Conservation (phyloP, 2,797 vertebrate species). For the Chrosomus eos region DNA sequence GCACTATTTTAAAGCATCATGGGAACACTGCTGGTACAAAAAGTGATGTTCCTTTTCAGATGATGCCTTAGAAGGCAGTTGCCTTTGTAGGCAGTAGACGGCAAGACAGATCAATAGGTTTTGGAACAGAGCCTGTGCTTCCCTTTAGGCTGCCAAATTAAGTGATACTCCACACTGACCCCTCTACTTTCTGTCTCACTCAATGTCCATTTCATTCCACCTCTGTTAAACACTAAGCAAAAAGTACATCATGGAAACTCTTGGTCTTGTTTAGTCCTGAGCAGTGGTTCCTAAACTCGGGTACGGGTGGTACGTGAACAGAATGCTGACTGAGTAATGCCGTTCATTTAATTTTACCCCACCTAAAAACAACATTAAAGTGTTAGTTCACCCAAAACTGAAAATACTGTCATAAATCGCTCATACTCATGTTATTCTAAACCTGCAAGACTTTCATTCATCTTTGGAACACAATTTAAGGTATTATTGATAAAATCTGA, state of each 20-base stretch:
- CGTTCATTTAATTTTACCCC: neutral
- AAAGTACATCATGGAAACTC: constrained; percentile 17
- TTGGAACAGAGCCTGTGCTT: constrained; percentile 21
- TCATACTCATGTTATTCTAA: too few species aligned
- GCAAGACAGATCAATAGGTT: constrained; percentile 1
- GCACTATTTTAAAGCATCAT: neutral
- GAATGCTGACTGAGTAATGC: neutral
- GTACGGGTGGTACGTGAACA: neutral
- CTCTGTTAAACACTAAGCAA: neutral
- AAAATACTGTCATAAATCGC: too few species aligned
- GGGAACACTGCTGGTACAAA: neutral
- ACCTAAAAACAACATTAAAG: neutral
- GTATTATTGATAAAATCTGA: too few species aligned
- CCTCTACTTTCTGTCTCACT: neutral
- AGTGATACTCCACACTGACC: constrained; percentile 10
- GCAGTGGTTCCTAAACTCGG: neutral
- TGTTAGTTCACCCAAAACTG: too few species aligned
- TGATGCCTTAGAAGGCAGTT: neutral
- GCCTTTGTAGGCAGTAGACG: neutral
- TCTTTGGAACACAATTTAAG: too few species aligned
- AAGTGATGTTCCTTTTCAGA: neutral
- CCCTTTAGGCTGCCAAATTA: constrained; percentile 18
- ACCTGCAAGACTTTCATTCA: too few species aligned
- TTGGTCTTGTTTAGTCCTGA: constrained; percentile 21
- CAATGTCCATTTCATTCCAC: neutral